phyloP scores from a whole-genome alignment of 2,888 invertebrate species.

The Pristionchus arcanus region DNA sequence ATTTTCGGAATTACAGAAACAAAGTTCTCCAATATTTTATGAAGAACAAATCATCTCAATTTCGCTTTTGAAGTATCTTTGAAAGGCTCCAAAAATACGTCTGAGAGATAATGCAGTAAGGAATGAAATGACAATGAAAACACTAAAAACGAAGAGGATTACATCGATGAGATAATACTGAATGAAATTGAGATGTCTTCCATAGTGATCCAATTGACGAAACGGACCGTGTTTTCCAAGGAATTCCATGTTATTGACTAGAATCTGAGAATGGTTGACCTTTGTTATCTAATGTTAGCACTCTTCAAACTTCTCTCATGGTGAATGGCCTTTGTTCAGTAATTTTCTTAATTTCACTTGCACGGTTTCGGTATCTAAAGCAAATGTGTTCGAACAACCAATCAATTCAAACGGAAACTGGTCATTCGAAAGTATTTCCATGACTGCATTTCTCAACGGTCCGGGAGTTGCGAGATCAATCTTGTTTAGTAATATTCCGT shows the following conservation, averaged over 20 bases:
- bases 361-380: neutral
- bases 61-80: too few relatives aligned
- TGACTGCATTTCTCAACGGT: neutral
- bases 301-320: neutral
- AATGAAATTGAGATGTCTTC: neutral
- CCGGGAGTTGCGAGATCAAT: neutral
- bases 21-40: too few relatives aligned
- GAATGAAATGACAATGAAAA: too few relatives aligned
- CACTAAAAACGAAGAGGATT: too few relatives aligned
- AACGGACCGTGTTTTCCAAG: neutral
- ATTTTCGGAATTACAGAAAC: too few relatives aligned
- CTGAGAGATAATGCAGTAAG: too few relatives aligned
- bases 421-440: neutral
- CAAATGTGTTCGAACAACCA: neutral
- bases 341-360: neutral
- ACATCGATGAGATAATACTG: too few relatives aligned
- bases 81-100: too few relatives aligned
- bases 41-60: too few relatives aligned
- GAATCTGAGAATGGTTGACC: neutral
- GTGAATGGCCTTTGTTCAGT: constrained; percentile 11
- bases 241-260: neutral
- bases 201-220: neutral
- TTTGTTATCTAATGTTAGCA: neutral
- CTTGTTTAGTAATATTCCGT: constrained; percentile 36
- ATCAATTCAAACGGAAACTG: neutral